A percentile compares a stretch with the other conserved stretches of the same genome.
phyloP scores from a whole-genome alignment of 2,888 invertebrate genomes.

The Xestia c-nigrum region DNA sequence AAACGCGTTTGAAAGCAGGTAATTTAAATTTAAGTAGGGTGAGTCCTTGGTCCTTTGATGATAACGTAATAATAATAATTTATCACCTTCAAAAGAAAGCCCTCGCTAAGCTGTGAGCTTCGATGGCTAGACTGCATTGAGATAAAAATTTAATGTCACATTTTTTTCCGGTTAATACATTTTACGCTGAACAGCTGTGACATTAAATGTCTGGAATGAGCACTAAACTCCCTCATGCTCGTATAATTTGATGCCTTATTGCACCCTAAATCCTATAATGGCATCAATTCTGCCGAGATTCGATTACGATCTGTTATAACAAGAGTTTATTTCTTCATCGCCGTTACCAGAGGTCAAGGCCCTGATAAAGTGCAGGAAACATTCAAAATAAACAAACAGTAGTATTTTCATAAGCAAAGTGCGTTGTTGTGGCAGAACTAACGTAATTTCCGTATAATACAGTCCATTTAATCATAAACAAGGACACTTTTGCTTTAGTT shows the following conservation, averaged over 20 bases:
- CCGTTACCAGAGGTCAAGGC: conserved; percentile 30
- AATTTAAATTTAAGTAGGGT: conserved; percentile 36
- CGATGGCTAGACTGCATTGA: conserved; percentile 12
- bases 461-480: conserved; percentile 51
- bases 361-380: conserved; percentile 33
- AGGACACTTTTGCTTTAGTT: conserved; percentile 49
- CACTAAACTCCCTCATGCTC: conserved; percentile 24
- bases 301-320: conserved; percentile 41
- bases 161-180: conserved; percentile 4
- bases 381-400: conserved; percentile 29
- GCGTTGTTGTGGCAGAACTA: conserved; percentile 37
- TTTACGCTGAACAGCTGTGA: conserved; percentile 36
- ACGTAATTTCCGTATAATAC: conserved; percentile 49
- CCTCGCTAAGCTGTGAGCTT: conserved; percentile 15
- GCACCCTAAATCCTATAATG: conserved; percentile 49
- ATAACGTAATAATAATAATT: conserved; percentile 34
- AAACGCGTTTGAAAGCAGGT: conserved; percentile 18
- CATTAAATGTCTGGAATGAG: conserved; percentile 24
- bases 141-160: conserved; percentile 21
- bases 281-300: conserved; percentile 32
- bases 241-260: conserved; percentile 44
- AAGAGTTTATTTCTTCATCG: conserved; percentile 28
- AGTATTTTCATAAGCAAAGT: conserved; percentile 28
- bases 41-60: conserved; percentile 21
- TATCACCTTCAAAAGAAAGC: conserved; percentile 28